These are phyloP conservation scores for Epizoanthus rinbou DNA, from an alignment of 92 coral and sea anemone species.

Conservation along the genomic window DNA sequence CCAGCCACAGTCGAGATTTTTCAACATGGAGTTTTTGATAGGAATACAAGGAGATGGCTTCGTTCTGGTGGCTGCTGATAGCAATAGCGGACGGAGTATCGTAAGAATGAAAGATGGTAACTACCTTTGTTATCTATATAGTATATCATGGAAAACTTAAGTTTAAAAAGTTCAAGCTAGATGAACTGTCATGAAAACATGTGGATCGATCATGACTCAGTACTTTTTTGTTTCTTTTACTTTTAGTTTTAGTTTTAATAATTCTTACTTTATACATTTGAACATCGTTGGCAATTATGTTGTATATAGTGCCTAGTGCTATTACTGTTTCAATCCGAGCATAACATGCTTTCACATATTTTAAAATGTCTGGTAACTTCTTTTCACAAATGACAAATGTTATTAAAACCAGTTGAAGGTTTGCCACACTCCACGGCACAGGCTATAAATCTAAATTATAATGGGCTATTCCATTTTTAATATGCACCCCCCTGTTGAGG, in stretches of 20 bases:
- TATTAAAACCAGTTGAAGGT: no score
- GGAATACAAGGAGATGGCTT: slow-evolving; percentile 96
- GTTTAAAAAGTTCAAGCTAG: not conserved
- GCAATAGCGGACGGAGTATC: slow-evolving; percentile 94
- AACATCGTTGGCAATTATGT: not conserved
- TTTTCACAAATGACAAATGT: no score
- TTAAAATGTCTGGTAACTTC: no score
- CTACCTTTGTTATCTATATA: not conserved
- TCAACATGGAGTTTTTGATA: slow-evolving; percentile 97
- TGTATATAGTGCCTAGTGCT: no score
- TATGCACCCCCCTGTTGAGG: no score
- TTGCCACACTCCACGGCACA: no score
- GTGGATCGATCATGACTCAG: slow-evolving; percentile 54
- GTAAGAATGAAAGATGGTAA: slow-evolving; percentile 97
- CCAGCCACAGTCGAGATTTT: not conserved
- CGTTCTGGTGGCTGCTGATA: slow-evolving; percentile 91
- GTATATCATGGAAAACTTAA: not conserved
- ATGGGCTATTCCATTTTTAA: no score
- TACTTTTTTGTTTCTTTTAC: slow-evolving; percentile 19
- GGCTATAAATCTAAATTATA: no score
- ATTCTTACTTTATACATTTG: not conserved
- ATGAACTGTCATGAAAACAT: slow-evolving; percentile 6
- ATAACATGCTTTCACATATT: no score
- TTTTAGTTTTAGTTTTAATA: not conserved
- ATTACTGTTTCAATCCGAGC: no score